Percentiles rank a stretch among this genome's conserved stretches.
These are phyloP conservation scores for Drosophila sordidula DNA, from an alignment of 2,888 invertebrate species.

Conservation along the genomic window DNA sequence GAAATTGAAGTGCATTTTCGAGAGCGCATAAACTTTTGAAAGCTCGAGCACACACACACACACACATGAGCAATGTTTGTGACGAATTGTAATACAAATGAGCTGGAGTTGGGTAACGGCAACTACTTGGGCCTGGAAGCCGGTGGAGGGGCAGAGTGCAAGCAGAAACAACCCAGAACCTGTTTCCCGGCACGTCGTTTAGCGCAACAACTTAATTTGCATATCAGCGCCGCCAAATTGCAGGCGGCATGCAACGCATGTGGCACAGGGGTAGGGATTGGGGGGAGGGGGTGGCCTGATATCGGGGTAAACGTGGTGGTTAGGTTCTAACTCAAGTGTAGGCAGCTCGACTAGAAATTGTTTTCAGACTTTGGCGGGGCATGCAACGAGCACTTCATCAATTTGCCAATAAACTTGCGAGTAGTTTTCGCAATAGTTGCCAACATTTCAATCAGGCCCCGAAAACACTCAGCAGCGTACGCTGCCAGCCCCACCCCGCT, in stretches of 20 bases:
- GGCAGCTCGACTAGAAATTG: slow-evolving; percentile 65
- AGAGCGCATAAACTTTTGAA: slow-evolving; percentile 59
- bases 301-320: slow-evolving; percentile 11
- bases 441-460: slow-evolving; percentile 80
- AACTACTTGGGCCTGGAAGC: slow-evolving; percentile 1
- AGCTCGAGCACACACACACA: slow-evolving; percentile 27
- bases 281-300: not conserved
- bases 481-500: no score
- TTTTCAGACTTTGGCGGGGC: slow-evolving; percentile 54
- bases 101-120: slow-evolving; percentile 40
- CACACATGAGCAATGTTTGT: slow-evolving; percentile 43
- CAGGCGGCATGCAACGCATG: slow-evolving; percentile 82
- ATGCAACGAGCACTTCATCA: slow-evolving; percentile 69
- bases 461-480: slow-evolving; percentile 50
- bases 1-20: slow-evolving; percentile 57
- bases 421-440: slow-evolving; percentile 79
- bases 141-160: no score
- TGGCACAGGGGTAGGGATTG: slow-evolving; percentile 11
- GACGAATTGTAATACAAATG: slow-evolving; percentile 81
- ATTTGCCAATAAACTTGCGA: slow-evolving; percentile 81
- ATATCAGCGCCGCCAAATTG: slow-evolving; percentile 84
- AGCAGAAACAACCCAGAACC: slow-evolving; percentile 39
- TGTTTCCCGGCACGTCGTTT: slow-evolving; percentile 80
- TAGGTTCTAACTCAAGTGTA: slow-evolving; percentile 48
- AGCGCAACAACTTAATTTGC: slow-evolving; percentile 84